Percentiles rank a stretch among this genome's conserved stretches.
phyloP scores from a whole-genome alignment of 2,113 vertebrate species.

The Rhea pennata region DNA sequence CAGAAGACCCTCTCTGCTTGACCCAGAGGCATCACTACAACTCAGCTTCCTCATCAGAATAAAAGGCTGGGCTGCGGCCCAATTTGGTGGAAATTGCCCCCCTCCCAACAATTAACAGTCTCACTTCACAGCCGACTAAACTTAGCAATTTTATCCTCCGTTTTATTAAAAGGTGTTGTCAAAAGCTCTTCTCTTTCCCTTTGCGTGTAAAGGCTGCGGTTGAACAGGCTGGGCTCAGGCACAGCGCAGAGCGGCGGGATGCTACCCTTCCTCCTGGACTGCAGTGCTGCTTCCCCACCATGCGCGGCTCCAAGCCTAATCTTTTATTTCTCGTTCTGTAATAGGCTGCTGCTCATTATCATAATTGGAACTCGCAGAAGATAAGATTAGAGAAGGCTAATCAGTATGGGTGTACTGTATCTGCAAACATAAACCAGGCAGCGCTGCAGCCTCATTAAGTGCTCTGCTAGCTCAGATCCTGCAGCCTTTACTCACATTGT shows the following conservation, averaged over 20 bases:
- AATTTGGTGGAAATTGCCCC: background rate
- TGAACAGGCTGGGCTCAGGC: background rate
- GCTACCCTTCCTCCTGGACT: background rate
- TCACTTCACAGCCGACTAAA: background rate
- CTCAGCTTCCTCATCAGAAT: background rate
- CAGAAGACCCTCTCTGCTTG: background rate
- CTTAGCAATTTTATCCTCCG: background rate
- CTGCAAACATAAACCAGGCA: background rate
- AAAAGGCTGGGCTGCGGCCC: background rate
- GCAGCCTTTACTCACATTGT: background rate
- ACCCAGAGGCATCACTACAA: background rate
- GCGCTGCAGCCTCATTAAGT: background rate
- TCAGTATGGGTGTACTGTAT: background rate
- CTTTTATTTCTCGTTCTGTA: background rate
- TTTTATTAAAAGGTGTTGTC: background rate
- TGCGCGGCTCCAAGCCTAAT: background rate
- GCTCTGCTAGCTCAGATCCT: background rate
- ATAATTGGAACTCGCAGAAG: background rate
- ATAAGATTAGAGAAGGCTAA: background rate
- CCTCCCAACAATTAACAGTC: background rate
- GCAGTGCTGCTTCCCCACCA: background rate
- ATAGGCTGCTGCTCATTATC: background rate
- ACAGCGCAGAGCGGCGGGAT: background rate
- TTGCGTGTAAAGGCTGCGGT: background rate
- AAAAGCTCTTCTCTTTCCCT: background rate